Evolutionary conservation across 2,888 invertebrate genomes (phyloP).

Genomic region (Mythimna pallens): DNA sequence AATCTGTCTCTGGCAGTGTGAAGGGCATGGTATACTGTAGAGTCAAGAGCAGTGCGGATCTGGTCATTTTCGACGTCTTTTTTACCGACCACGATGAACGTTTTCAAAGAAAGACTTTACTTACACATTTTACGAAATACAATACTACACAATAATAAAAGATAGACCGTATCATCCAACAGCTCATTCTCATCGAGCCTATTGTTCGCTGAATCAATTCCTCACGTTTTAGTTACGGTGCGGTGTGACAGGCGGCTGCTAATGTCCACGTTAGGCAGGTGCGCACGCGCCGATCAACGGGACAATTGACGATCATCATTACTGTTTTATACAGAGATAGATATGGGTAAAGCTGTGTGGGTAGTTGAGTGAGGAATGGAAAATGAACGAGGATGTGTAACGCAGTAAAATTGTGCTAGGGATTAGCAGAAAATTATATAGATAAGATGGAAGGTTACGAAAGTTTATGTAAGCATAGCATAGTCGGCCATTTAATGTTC

Average conservation of each 20-base stretch:
- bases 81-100: no score
- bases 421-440: background rate
- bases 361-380: constrained; percentile 32
- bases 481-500: no score
- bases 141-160: constrained; percentile 19
- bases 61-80: no score
- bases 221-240: constrained; percentile 43
- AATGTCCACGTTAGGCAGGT: constrained; percentile 54
- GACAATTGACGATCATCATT: constrained; percentile 59
- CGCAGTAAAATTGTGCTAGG: background rate
- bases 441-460: background rate
- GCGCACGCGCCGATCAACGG: constrained; percentile 64
- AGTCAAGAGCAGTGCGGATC: no score
- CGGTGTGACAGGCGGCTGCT: constrained; percentile 55
- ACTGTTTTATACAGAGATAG: constrained; percentile 45
- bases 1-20: no score
- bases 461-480: background rate
- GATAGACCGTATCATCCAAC: background rate
- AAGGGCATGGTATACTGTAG: no score
- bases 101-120: background rate
- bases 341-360: constrained; percentile 25
- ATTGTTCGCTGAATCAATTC: constrained; percentile 38
- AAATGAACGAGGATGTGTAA: background rate
- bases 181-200: constrained; percentile 7
- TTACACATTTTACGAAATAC: constrained; percentile 15